Evolutionary conservation across 2,888 invertebrate genomes (phyloP), one percentile per base, ranked within the genome.

Genomic region (Nezara viridula): DNA sequence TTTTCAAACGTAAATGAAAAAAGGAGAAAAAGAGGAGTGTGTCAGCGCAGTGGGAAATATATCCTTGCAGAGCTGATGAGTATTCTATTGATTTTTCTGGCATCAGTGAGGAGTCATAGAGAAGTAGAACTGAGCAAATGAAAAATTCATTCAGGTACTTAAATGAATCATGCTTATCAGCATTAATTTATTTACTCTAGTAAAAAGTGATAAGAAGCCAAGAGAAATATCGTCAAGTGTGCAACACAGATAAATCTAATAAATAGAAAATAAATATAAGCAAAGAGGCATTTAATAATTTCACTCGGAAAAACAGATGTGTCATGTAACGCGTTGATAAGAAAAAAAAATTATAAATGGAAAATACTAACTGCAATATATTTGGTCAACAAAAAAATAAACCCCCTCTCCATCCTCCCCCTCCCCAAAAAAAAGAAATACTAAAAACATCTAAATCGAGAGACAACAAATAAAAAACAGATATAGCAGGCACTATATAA

Each of bases 1-100:
- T 73, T 73, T 73, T 21, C 66, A 73, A 32, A 27, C 27, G 16
- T 16, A 73, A 60, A 73, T 73, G 66, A 73, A 32, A 32, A 66
- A 32, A 66, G 32, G 10, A 37, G 19, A 73, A 16, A 27, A 27
- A 27, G n/a, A 27, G 60, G 7, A 14, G 27, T n/a, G 2, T 27
- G 6, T 2, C 0, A 27, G 5, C 21, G 32, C 32, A 32, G 32
- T 21, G 66, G 19, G 60, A 73, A 73, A 37, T 73, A 21, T 73
- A 73, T 73, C 66, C 27, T 27, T 60, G 60, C 60, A 9, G 66
- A 37, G 37, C 66, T 73, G 66, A 73, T 73, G 66, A 37, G 66
- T 19, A 73, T 73, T 73, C 21, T 37, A 73, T 73, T 9, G 66
- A 73, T 73, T 73, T 73, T 19, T 73, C 27, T 19, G 19, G 14